Evolutionary conservation across 2,113 vertebrate species (phyloP).

Genomic region (Etheostoma cragini): DNA sequence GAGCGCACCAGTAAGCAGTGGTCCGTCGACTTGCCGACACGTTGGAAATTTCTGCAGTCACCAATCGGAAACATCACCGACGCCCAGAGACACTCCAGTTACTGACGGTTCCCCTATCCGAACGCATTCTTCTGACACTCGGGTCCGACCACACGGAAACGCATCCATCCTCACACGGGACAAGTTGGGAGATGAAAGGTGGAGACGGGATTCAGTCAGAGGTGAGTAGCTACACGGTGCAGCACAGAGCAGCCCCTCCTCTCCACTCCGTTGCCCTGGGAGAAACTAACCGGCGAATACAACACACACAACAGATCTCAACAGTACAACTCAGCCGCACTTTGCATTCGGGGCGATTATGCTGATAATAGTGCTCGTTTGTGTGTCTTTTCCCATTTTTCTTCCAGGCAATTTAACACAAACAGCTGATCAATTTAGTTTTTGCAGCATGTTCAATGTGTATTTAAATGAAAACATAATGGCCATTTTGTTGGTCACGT

Average conservation of each 20-base stretch:
- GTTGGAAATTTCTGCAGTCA: slow-evolving; percentile 73
- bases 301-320: slow-evolving; percentile 23
- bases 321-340: slow-evolving; percentile 10
- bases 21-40: slow-evolving; percentile 59
- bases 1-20: slow-evolving; percentile 66
- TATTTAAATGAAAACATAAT: background rate
- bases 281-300: slow-evolving; percentile 49
- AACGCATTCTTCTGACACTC: slow-evolving; percentile 49
- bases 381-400: background rate
- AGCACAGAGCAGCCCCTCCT: slow-evolving; percentile 64
- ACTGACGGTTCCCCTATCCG: slow-evolving; percentile 24
- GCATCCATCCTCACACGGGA: slow-evolving; percentile 74
- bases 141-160: slow-evolving; percentile 28
- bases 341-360: background rate
- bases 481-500: background rate
- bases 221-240: slow-evolving; percentile 71
- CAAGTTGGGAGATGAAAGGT: slow-evolving; percentile 66
- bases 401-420: background rate
- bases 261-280: slow-evolving; percentile 55
- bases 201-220: slow-evolving; percentile 57
- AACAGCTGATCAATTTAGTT: background rate
- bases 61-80: slow-evolving; percentile 73
- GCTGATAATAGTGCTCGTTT: background rate
- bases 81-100: slow-evolving; percentile 59
- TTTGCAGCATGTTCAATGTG: slow-evolving; percentile 1